phyloP scores from a whole-genome alignment of 2,888 invertebrate genomes.

The Allacma fusca region DNA sequence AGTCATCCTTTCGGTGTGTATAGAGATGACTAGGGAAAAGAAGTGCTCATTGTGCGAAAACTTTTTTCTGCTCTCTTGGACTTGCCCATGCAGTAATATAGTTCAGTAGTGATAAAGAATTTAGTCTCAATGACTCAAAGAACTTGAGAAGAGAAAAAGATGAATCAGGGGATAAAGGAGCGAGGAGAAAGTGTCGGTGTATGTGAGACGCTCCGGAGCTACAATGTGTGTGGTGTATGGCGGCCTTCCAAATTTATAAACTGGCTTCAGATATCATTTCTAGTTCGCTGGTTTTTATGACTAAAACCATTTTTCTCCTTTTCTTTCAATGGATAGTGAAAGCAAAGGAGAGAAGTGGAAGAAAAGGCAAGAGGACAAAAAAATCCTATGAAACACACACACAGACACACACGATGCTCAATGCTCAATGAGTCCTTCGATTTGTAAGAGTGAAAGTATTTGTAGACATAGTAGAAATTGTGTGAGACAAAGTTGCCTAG shows the following conservation, averaged over 20 bases:
- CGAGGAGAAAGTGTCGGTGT: conserved; percentile 24
- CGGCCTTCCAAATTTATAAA: conserved; percentile 50
- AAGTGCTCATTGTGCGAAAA: conserved; percentile 15
- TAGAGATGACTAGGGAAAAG: neutral
- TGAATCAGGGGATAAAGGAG: conserved; percentile 22
- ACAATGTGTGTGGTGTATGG: conserved; percentile 34
- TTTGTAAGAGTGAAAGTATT: neutral
- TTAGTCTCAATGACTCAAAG: conserved; percentile 21
- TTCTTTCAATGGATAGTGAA: conserved; percentile 21
- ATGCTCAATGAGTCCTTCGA: conserved; percentile 8
- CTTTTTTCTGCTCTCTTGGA: neutral
- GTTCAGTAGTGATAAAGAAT: conserved; percentile 39
- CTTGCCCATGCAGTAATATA: conserved; percentile 13
- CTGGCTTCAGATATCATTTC: conserved; percentile 52
- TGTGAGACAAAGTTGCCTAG: conserved; percentile 2
- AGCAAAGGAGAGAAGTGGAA: neutral
- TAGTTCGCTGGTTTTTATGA: conserved; percentile 51
- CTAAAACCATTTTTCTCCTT: conserved; percentile 49
- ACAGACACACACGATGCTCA: neutral
- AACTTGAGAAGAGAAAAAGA: conserved; percentile 2
- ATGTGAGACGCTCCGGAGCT: neutral
- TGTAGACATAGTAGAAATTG: no score
- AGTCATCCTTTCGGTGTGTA: neutral
- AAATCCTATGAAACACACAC: neutral
- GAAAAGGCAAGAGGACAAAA: neutral